A percentile compares a stretch with the other conserved stretches of the same genome.
Evolutionary conservation across 2,888 invertebrate genomes (phyloP).

Genomic region (Papilio protenor): DNA sequence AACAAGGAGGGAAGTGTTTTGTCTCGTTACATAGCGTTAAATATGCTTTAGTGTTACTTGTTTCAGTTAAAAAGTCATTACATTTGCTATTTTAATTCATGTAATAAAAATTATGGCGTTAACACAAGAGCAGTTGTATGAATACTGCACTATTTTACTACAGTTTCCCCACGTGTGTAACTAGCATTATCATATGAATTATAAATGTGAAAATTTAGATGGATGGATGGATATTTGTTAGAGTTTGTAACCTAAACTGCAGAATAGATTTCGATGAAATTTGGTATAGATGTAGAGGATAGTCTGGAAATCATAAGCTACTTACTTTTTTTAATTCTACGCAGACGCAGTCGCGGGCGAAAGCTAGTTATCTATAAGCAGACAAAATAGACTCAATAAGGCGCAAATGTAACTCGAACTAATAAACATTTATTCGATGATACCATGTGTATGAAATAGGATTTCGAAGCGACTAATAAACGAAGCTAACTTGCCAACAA

Average conservation of each 20-base stretch:
- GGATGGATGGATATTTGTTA: no score
- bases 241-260: no score
- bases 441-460: constrained; percentile 48
- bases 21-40: constrained; percentile 29
- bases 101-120: not conserved
- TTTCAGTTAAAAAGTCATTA: not conserved
- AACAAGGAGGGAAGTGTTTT: constrained; percentile 35
- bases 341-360: no score
- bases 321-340: no score
- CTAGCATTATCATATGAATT: not conserved
- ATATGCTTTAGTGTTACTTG: constrained; percentile 16
- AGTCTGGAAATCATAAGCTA: no score
- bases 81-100: not conserved
- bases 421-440: constrained; percentile 46
- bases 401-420: constrained; percentile 13
- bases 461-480: constrained; percentile 53
- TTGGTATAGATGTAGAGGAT: no score
- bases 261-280: no score
- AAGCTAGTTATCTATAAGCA: not conserved
- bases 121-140: no score
- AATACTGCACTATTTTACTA: not conserved
- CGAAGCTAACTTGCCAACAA: constrained; percentile 54
- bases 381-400: constrained; percentile 1
- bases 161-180: not conserved
- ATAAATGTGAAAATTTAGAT: no score